Percentiles rank a stretch among this genome's conserved stretches.
phyloP scores from a whole-genome alignment of 1,140 invertebrate species.

The Drosophila seguyi region DNA sequence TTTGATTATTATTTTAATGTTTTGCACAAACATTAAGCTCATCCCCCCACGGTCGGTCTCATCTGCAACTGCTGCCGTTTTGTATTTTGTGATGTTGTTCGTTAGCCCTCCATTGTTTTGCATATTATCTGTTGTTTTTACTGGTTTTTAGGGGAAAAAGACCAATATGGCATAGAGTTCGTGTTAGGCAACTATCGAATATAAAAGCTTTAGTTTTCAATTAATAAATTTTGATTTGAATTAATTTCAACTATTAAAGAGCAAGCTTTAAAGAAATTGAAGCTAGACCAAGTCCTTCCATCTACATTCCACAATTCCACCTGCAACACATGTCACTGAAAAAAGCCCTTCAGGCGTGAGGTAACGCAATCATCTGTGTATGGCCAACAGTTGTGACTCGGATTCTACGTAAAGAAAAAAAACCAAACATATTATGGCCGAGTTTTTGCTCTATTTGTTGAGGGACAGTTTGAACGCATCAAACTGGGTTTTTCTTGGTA shows the following conservation, averaged over 20 bases:
- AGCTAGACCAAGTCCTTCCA: no score
- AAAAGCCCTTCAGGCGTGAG: conserved; percentile 22
- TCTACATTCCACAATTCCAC: conserved; percentile 1
- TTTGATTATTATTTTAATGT: conserved; percentile 67
- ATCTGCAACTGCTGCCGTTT: conserved; percentile 23
- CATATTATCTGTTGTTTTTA: conserved; percentile 14
- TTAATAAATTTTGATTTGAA: not conserved
- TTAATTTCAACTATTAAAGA: not conserved
- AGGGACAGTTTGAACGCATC: conserved; percentile 2
- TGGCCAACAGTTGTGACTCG: conserved; percentile 19
- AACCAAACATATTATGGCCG: not conserved
- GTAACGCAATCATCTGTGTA: conserved; percentile 34
- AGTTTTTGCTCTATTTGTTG: not conserved
- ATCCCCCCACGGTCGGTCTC: not conserved
- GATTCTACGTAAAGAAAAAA: not conserved
- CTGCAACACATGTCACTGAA: conserved; percentile 11
- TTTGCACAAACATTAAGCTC: conserved; percentile 44
- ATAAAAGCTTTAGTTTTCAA: not conserved
- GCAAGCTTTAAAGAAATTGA: not conserved
- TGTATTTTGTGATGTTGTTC: conserved; percentile 17
- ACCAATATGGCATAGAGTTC: not conserved
- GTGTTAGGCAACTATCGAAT: not conserved
- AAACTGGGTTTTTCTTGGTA: conserved; percentile 5
- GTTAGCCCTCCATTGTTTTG: conserved; percentile 21
- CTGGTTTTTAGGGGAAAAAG: not conserved